A percentile compares a stretch with the other conserved stretches of the same genome.
These are phyloP conservation scores for Drosophila stalkeri DNA, from an alignment of 2,888 invertebrate genomes.

Conservation along the genomic window DNA sequence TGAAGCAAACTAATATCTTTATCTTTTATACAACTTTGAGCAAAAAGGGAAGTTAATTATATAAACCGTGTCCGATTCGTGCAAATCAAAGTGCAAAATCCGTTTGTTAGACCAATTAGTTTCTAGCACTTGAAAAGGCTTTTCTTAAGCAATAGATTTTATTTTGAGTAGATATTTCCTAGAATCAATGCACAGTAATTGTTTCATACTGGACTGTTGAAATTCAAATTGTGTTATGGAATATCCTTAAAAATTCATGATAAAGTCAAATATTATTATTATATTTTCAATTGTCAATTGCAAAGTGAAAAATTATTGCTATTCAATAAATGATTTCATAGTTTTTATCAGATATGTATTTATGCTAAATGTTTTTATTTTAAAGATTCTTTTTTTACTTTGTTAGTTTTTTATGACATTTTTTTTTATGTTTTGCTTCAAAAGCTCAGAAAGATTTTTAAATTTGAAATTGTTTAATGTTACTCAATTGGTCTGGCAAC, in stretches of 20 bases:
- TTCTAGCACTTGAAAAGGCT: not conserved
- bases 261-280: no score
- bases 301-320: no score
- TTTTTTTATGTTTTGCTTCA: no score
- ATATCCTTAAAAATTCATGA: no score
- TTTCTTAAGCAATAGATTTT: not conserved
- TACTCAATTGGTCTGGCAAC: not conserved
- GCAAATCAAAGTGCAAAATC: not conserved
- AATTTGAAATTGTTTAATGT: conserved; percentile 5
- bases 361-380: no score
- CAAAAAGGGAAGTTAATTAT: not conserved
- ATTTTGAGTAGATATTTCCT: not conserved
- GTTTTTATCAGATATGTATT: no score
- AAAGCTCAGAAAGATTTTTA: not conserved
- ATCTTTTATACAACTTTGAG: not conserved
- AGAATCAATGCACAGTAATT: not conserved
- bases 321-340: no score
- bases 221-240: no score
- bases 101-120: not conserved
- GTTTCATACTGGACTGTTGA: not conserved
- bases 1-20: not conserved
- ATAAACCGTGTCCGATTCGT: not conserved
- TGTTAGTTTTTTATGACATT: no score
- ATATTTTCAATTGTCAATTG: no score
- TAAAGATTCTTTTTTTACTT: no score